phyloP scores from a whole-genome alignment of 1,140 invertebrate genomes.

The Cydia strobilella region DNA sequence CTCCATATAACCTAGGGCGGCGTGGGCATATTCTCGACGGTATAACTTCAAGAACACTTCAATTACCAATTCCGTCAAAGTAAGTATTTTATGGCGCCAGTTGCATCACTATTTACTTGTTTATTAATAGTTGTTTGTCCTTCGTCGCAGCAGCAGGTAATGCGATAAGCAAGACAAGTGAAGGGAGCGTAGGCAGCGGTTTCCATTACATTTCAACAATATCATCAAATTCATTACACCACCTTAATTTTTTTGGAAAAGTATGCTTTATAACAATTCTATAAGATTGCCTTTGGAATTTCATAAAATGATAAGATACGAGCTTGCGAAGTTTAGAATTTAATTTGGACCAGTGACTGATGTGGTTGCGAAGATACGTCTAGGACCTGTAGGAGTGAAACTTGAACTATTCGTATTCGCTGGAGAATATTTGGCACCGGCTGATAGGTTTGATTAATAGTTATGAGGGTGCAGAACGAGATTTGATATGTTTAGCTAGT shows the following conservation, averaged over 20 bases:
- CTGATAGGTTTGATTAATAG: conserved; percentile 8
- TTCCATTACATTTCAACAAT: conserved; percentile 35
- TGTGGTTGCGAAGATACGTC: conserved; percentile 13
- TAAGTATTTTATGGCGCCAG: conserved; percentile 9
- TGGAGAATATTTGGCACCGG: conserved; percentile 23
- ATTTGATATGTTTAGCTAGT: conserved; percentile 1
- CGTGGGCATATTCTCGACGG: conserved; percentile 1
- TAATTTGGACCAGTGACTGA: conserved; percentile 21
- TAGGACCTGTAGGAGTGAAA: conserved; percentile 18
- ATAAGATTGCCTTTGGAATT: not conserved
- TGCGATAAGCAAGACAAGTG: conserved; percentile 40
- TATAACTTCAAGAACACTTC: conserved; percentile 12
- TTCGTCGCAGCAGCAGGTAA: conserved; percentile 22
- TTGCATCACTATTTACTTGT: conserved; percentile 32
- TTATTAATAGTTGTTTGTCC: conserved; percentile 32
- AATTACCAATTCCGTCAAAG: conserved; percentile 14
- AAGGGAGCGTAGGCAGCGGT: conserved; percentile 57
- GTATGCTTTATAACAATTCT: not conserved
- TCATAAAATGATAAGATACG: not conserved
- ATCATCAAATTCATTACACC: not conserved
- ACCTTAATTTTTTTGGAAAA: not conserved
- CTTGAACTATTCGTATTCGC: conserved; percentile 5
- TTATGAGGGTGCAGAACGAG: not conserved
- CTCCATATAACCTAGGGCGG: not conserved
- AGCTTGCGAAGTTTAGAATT: not conserved